A percentile compares a stretch with the other conserved stretches of the same genome.
These are phyloP conservation scores for Rallus crepitans DNA, from an alignment of 2,797 vertebrate species.

Conservation along the genomic window DNA sequence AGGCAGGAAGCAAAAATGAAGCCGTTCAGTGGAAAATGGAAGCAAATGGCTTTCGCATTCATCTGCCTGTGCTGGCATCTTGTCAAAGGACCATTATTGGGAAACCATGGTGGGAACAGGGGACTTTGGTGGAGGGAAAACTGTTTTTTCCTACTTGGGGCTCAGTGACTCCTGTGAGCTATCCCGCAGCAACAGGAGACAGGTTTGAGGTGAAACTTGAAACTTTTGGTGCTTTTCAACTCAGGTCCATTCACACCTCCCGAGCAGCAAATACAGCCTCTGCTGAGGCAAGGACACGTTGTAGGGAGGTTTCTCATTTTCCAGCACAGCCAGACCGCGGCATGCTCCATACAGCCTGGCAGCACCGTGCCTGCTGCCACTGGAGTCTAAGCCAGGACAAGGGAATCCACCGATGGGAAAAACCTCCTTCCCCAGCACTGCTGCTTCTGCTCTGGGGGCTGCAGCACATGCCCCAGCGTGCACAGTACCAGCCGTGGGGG, in stretches of 20 bases:
- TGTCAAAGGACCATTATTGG: not conserved
- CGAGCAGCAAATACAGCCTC: not conserved
- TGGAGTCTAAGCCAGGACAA: not conserved
- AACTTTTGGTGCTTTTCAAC: not conserved
- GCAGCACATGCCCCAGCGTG: fast-evolving
- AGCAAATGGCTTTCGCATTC: slow-evolving; percentile 1
- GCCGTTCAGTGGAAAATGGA: not conserved
- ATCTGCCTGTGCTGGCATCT: not conserved
- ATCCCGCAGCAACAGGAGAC: not conserved
- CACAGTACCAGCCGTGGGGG: not conserved
- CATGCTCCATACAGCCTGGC: fast-evolving
- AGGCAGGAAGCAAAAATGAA: not conserved
- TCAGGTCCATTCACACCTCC: not conserved
- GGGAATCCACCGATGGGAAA: not conserved
- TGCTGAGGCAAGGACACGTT: not conserved
- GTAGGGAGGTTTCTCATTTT: not conserved
- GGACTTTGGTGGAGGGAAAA: not conserved
- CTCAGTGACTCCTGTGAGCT: not conserved
- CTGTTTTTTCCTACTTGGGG: not conserved
- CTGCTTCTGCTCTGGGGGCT: not conserved
- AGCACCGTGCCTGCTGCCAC: fast-evolving
- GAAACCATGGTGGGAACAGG: not conserved
- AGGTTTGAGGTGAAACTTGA: not conserved
- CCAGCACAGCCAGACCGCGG: fast-evolving
- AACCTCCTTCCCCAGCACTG: not conserved